phyloP scores from a whole-genome alignment of 1,140 invertebrate species.

The Trissolcus basalis region DNA sequence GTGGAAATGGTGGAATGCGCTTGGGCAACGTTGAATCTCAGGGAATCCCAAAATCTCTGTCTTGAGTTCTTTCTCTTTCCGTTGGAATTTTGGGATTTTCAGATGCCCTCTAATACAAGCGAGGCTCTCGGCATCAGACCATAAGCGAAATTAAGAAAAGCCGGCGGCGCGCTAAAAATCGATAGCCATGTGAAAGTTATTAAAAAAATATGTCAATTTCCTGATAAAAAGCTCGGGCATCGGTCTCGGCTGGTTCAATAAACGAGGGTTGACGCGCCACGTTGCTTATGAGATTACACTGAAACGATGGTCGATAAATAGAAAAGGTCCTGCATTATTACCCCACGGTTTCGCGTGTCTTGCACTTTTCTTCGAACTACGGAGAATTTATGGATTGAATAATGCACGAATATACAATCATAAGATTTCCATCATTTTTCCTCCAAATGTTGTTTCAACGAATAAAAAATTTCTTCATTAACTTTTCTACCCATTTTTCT shows the following conservation, averaged over 20 bases:
- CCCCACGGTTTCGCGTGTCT: constrained; percentile 18
- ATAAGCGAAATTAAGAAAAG: constrained; percentile 49
- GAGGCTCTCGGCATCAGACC: too few species aligned
- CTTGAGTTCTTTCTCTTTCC: too few species aligned
- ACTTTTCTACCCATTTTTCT: too few species aligned
- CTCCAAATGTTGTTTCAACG: too few species aligned
- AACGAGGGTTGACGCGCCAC: constrained; percentile 12
- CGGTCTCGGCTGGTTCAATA: constrained; percentile 38
- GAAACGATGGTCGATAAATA: constrained; percentile 42
- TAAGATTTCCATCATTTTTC: background rate
- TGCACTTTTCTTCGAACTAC: constrained; percentile 11
- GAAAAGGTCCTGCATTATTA: constrained; percentile 22
- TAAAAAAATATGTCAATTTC: constrained; percentile 52
- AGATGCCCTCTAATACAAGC: too few species aligned
- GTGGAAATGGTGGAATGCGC: constrained; percentile 15
- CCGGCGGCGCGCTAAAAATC: constrained; percentile 2
- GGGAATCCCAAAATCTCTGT: constrained; percentile 43
- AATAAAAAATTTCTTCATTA: too few species aligned
- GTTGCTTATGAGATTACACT: constrained; percentile 18
- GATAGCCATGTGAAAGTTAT: constrained; percentile 9
- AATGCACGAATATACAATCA: constrained; percentile 7
- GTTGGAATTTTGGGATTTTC: too few species aligned
- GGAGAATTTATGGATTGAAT: constrained; percentile 25
- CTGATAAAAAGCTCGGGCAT: constrained; percentile 49
- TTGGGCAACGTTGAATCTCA: constrained; percentile 26